Evolutionary conservation across 1,140 invertebrate species (phyloP), one percentile per base, ranked within the genome.

Genomic region (Cotesia chilonis): DNA sequence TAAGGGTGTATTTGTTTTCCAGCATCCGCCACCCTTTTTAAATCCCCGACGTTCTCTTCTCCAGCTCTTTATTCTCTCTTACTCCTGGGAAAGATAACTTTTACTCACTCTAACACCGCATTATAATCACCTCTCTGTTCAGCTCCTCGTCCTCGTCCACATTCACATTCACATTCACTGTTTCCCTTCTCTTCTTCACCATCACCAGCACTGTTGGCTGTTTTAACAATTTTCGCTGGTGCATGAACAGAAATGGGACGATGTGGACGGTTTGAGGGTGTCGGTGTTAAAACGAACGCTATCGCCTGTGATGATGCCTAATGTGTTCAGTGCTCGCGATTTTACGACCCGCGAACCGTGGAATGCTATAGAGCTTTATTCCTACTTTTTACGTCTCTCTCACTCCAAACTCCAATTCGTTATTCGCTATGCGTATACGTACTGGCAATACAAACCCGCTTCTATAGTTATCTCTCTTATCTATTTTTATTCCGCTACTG

Each of bases 271-370:
- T 35, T 36, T 61, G 28, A 17, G 57, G 52, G 51, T 20, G 6
- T 12, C 9, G 17, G 66, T 28, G 66, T 35, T 72, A 72, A 70
- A 68, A 74, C 60, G 61, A 59, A 66, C 63, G 55, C 73, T 74
- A 66, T 70, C 73, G 73, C 51, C 63, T 41, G 68, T 66, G 73
- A 70, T 70, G 68, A 73, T 73, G 66, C 67, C 72, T 74, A 70
- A 74, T 74, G 73, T 74, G 28, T 74, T 70, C 73, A 68, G 47
- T 52, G 63, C 61, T 74, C 73, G 63, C 68, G 73, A 74, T 70
- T 74, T 74, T 67, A 74, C 73, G 63, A 70, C 68, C 64, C 68
- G 68, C 54, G 68, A 17, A 63, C 41, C 35, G 12, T 7, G 63
- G 17, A 47, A 20, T 4, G 2, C 4, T 57, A 10, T 38, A 12